Percentiles rank a stretch among this genome's conserved stretches.
Evolutionary conservation across 37 sponge, comb jelly and placozoan species (phyloP).

Genomic region (Diacarnus erythraeanus): DNA sequence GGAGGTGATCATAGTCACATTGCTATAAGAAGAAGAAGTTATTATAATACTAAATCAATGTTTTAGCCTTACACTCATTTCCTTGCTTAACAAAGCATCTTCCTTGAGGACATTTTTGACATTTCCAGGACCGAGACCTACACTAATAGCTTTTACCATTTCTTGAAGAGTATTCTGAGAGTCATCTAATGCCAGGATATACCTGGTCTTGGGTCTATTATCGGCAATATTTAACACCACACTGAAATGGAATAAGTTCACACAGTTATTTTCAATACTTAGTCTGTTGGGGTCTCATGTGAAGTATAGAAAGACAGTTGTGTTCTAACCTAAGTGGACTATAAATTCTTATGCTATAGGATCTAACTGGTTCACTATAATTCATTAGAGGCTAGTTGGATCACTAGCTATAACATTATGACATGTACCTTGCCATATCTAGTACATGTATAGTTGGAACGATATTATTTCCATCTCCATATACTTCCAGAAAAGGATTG

Average conservation of each 20-base stretch:
- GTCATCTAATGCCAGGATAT: constrained; percentile 90
- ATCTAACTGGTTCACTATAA: too few relatives aligned
- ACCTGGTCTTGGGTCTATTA: constrained; percentile 72
- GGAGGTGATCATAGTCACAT: constrained; percentile 69
- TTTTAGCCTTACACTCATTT: constrained; percentile 54
- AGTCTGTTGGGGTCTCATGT: background rate
- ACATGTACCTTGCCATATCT: constrained; percentile 78
- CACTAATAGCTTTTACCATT: constrained; percentile 82
- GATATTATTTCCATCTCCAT: constrained; percentile 90
- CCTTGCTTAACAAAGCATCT: constrained; percentile 70
- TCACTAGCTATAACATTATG: background rate
- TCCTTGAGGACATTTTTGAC: constrained; percentile 54
- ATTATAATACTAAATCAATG: background rate
- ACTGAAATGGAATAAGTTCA: too few relatives aligned
- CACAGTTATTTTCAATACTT: background rate
- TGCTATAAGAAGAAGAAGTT: constrained; percentile 34
- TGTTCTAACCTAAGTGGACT: background rate
- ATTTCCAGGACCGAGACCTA: constrained; percentile 70
- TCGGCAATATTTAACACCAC: constrained; percentile 77
- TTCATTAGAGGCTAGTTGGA: background rate
- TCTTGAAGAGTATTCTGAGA: constrained; percentile 83
- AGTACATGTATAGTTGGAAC: constrained; percentile 90
- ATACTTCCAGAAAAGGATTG: constrained; percentile 52
- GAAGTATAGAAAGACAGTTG: background rate
- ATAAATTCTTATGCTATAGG: background rate